A percentile compares a stretch with the other conserved stretches of the same genome.
Evolutionary conservation across 1,140 invertebrate species (phyloP).

Genomic region (Cydia amplana): DNA sequence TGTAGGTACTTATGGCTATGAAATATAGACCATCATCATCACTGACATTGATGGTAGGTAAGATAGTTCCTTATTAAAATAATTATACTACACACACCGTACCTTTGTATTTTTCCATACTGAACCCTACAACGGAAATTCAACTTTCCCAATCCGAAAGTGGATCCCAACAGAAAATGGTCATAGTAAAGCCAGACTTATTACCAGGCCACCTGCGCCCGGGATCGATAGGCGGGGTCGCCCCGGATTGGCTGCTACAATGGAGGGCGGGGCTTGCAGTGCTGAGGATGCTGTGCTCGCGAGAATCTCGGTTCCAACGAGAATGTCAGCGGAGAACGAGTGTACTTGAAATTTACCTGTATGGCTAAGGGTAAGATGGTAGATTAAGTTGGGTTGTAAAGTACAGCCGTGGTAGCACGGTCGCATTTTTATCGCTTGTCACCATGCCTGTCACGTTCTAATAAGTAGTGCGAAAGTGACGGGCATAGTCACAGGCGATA

Average conservation of each 20-base stretch:
- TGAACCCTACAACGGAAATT: conserved; percentile 37
- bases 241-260: conserved; percentile 52
- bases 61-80: too few relatives aligned
- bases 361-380: background rate
- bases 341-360: background rate
- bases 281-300: conserved; percentile 47
- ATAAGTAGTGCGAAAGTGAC: too few relatives aligned
- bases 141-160: conserved; percentile 39
- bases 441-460: too few relatives aligned
- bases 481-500: too few relatives aligned
- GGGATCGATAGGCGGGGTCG: conserved; percentile 67
- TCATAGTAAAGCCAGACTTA: conserved; percentile 34
- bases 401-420: too few relatives aligned
- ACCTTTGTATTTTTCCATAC: background rate
- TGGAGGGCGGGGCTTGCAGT: conserved; percentile 51
- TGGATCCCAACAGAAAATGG: conserved; percentile 44
- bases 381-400: too few relatives aligned
- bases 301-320: background rate
- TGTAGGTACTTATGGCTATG: too few relatives aligned
- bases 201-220: conserved; percentile 65
- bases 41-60: too few relatives aligned
- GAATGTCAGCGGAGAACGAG: background rate
- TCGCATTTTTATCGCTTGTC: too few relatives aligned
- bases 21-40: too few relatives aligned
- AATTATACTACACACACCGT: background rate